A percentile compares a stretch with the other conserved stretches of the same genome.
These are phyloP conservation scores for Andrena bucephala DNA, from an alignment of 2,888 invertebrate species.

Conservation along the genomic window DNA sequence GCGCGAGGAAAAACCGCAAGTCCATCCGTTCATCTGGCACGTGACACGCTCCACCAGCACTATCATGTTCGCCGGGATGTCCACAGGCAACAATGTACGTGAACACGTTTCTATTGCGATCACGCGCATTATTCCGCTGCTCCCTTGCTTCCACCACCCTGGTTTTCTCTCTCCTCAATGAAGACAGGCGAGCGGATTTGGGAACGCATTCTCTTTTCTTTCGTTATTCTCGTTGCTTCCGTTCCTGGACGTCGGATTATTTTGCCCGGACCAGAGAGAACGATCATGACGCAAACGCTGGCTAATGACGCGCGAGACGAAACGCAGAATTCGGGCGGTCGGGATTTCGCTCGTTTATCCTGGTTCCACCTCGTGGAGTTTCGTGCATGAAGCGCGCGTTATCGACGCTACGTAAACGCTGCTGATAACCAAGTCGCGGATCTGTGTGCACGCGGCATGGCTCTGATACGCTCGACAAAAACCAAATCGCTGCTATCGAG, in stretches of 20 bases:
- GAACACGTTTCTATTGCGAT: slow-evolving; percentile 53
- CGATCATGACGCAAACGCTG: slow-evolving; percentile 37
- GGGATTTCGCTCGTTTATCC: slow-evolving; percentile 53
- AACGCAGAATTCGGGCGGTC: slow-evolving; percentile 30
- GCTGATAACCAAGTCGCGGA: slow-evolving; percentile 35
- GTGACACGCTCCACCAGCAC: slow-evolving; percentile 72
- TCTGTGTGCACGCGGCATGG: slow-evolving; percentile 14
- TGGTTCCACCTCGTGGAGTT: slow-evolving; percentile 49
- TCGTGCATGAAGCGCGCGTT: slow-evolving; percentile 42
- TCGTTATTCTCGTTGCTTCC: not conserved
- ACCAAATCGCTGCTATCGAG: slow-evolving; percentile 25
- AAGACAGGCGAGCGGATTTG: not conserved
- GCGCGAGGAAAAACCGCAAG: slow-evolving; percentile 45
- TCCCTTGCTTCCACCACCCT: too few relatives aligned
- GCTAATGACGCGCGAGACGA: slow-evolving; percentile 45
- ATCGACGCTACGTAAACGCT: slow-evolving; percentile 52
- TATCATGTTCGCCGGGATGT: slow-evolving; percentile 79
- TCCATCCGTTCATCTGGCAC: slow-evolving; percentile 62
- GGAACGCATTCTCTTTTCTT: not conserved
- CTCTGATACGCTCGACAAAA: slow-evolving; percentile 42
- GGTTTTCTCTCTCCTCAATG: not conserved
- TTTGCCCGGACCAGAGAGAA: not conserved
- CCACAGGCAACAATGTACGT: slow-evolving; percentile 82
- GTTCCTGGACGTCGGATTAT: slow-evolving; percentile 4
- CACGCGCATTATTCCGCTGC: slow-evolving; percentile 10